Evolutionary conservation across 2,888 invertebrate species (phyloP), one percentile per base, ranked within the genome.

Genomic region (Isoperla grammatica): DNA sequence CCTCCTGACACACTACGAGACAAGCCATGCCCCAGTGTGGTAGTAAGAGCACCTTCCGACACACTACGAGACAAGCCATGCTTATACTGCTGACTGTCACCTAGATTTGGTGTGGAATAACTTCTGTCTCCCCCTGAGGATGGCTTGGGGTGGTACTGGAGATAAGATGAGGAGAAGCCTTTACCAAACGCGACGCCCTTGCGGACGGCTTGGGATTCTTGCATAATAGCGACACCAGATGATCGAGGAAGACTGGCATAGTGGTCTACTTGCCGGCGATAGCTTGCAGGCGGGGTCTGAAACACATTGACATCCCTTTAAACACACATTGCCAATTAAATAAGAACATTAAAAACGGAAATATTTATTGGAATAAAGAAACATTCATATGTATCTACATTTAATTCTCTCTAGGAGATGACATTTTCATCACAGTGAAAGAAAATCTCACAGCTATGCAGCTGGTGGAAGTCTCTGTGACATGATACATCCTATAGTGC

Each of bases 81-180:
- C 75, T 0, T 73, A 56, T 15, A 62, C 71, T 8, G 29, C 29
- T 29, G 11, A 72, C 68, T 1, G 69, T 67, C 50, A 78, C 78
- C 40, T 78, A 95, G 79, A 80, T 92, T 91, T 71, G 94, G 94
- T 74, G 93, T 92, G 71, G 93, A 93, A 72, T 86, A 87, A 77
- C 91, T 90, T 78, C 85, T 82, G 72, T 83, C 77, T 79, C 82
- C 78, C 77, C 79, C 71, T 68, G 70, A 73, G 64, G 66, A 70
- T 73, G 68, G 61, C 71, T 71, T 64, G 71, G 69, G 56, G 71
- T 62, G 65, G 68, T 59, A 67, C 68, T 56, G 48, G 60, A 58
- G 13, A 53, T 60, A 58, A 58, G 56, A 57, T 13, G 63, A 57
- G 35, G 59, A 59, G 55, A 59, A 42, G 20, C 63, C 63, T 63